These are phyloP conservation scores for Priocnemis perturbator DNA, from an alignment of 2,888 invertebrate genomes.

Conservation along the genomic window DNA sequence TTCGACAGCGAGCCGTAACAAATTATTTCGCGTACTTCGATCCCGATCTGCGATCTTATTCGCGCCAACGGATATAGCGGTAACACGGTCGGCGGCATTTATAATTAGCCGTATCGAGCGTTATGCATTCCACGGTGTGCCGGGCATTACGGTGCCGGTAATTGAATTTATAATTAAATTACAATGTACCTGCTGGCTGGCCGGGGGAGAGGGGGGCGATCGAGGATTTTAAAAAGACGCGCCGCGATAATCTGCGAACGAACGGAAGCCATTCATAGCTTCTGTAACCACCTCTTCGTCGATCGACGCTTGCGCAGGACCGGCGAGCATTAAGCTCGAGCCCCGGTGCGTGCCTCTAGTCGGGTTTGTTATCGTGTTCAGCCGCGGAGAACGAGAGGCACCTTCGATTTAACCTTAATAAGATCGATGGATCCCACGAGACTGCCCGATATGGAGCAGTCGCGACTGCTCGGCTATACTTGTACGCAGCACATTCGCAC, in stretches of 20 bases:
- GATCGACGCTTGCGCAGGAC: conserved; percentile 5
- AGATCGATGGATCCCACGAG: conserved; percentile 68
- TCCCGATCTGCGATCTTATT: too few species aligned
- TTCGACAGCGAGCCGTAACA: too few species aligned
- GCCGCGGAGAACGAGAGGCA: conserved; percentile 59
- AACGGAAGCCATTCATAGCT: conserved; percentile 55
- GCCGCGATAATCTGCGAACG: conserved; percentile 48
- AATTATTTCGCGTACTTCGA: too few species aligned
- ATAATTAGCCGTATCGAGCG: too few species aligned
- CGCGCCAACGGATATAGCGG: too few species aligned
- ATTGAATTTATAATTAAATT: too few species aligned
- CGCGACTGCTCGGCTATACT: conserved; percentile 7
- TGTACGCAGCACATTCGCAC: not conserved
- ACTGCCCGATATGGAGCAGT: conserved; percentile 55
- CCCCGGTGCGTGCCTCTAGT: conserved; percentile 14
- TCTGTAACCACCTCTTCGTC: conserved; percentile 32
- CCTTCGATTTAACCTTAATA: conserved; percentile 66
- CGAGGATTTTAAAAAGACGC: conserved; percentile 40
- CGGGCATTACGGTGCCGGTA: too few species aligned
- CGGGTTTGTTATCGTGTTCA: conserved; percentile 62
- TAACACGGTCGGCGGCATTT: too few species aligned
- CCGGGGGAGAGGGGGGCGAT: conserved; percentile 18
- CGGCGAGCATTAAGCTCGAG: conserved; percentile 6
- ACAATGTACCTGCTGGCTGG: conserved; percentile 11
- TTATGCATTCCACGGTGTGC: too few species aligned